These are phyloP conservation scores for Therioaphis trifolii DNA, from an alignment of 2,888 invertebrate species.

Conservation along the genomic window DNA sequence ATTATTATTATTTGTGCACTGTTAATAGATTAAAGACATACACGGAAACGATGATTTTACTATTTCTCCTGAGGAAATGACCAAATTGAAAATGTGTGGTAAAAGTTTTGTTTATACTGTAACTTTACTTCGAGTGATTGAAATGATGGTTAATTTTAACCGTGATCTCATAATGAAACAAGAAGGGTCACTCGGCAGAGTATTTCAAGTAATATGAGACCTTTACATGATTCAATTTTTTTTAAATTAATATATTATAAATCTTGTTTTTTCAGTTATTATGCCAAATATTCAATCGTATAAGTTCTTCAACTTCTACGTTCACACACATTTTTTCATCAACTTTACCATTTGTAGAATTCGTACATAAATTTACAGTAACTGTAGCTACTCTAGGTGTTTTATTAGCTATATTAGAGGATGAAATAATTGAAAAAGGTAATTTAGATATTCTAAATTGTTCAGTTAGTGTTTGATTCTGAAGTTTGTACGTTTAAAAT, in stretches of 20 bases:
- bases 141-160: constrained; percentile 53
- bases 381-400: constrained; percentile 26
- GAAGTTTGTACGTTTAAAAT: too few relatives aligned
- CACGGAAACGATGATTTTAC: background rate
- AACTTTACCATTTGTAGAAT: constrained; percentile 16
- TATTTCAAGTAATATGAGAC: constrained; percentile 14
- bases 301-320: constrained; percentile 38
- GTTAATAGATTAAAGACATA: constrained; percentile 26
- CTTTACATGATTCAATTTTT: background rate
- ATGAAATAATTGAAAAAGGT: constrained; percentile 38
- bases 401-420: constrained; percentile 18
- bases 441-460: background rate
- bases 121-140: constrained; percentile 50
- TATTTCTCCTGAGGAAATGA: background rate
- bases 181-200: constrained; percentile 47
- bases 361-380: constrained; percentile 46
- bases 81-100: constrained; percentile 42
- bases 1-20: background rate
- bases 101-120: constrained; percentile 29
- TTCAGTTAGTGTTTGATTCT: too few relatives aligned
- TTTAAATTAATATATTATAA: background rate
- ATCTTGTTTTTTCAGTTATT: constrained; percentile 35
- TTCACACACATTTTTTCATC: background rate
- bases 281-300: constrained; percentile 56
- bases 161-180: constrained; percentile 37